A percentile compares a stretch with the other conserved stretches of the same genome.
Evolutionary conservation across 2,797 vertebrate genomes (phyloP).

Genomic region (Hydrocynus forskahlii): DNA sequence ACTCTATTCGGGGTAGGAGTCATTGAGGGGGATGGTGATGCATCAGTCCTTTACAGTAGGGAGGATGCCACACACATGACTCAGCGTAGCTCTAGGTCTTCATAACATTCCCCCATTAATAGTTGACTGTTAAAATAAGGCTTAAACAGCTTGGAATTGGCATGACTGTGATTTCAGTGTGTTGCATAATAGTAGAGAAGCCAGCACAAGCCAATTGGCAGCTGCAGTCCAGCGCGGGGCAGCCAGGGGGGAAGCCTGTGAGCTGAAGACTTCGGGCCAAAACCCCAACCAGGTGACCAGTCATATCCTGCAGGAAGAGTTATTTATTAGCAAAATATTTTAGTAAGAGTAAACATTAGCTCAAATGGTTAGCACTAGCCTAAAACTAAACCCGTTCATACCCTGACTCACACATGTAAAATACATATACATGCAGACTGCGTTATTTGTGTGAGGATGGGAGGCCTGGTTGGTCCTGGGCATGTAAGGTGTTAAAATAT

Average conservation of each 20-base stretch:
- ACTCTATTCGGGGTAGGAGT: background rate
- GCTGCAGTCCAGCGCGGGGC: slow-evolving; percentile 25
- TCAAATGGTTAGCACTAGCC: no score
- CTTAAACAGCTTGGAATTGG: background rate
- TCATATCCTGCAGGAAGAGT: slow-evolving; percentile 47
- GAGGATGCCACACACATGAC: slow-evolving; percentile 35
- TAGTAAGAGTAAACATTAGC: background rate
- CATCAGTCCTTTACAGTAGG: slow-evolving; percentile 39
- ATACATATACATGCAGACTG: background rate
- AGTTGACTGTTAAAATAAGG: slow-evolving; percentile 15
- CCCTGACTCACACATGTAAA: background rate
- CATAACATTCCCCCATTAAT: slow-evolving; percentile 27
- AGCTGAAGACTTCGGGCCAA: slow-evolving; percentile 52
- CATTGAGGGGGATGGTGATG: slow-evolving; percentile 18
- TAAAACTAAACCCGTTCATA: no score
- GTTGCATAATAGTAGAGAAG: slow-evolving; percentile 46
- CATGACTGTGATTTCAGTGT: slow-evolving; percentile 44
- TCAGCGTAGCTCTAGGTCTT: slow-evolving; percentile 15
- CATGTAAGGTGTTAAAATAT: background rate
- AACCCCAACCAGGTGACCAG: slow-evolving; percentile 56
- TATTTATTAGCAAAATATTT: background rate
- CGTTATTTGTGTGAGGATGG: background rate
- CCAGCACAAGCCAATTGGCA: slow-evolving; percentile 38
- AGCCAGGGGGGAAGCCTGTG: slow-evolving; percentile 28
- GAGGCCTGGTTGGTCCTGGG: background rate